phyloP scores from a whole-genome alignment of 2,113 vertebrate species.

The Erythrocercus mccallii region DNA sequence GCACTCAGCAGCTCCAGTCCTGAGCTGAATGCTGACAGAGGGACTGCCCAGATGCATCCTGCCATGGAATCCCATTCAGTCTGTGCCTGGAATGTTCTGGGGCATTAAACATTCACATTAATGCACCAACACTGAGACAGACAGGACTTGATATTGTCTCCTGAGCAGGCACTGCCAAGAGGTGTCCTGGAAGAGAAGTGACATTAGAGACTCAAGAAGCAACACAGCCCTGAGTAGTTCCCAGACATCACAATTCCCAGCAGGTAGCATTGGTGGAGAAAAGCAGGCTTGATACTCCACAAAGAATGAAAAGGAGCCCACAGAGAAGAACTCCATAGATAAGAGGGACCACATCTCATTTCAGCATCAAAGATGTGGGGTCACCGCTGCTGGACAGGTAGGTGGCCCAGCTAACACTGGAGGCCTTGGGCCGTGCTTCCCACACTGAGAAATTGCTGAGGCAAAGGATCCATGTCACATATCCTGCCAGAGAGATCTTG shows the following conservation, averaged over 20 bases:
- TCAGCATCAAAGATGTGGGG: background rate
- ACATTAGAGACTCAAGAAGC: background rate
- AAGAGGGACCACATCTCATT: background rate
- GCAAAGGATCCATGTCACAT: background rate
- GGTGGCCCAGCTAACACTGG: background rate
- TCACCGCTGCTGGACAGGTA: background rate
- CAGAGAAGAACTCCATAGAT: background rate
- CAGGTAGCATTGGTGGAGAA: background rate
- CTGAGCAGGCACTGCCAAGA: accelerated
- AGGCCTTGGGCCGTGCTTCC: background rate
- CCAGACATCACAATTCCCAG: background rate
- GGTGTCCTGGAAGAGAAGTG: background rate
- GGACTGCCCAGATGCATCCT: background rate
- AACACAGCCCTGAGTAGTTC: background rate
- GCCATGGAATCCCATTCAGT: background rate
- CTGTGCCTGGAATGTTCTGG: background rate
- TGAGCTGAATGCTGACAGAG: background rate
- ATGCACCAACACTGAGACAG: accelerated
- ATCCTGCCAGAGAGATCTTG: background rate
- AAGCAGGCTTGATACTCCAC: background rate
- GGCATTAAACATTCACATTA: background rate
- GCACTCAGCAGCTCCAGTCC: background rate
- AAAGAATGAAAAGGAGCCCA: background rate
- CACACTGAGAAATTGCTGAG: background rate
- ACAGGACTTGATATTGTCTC: background rate